Evolutionary conservation across 2,113 vertebrate genomes (phyloP), one percentile per base, ranked within the genome.

Genomic region (Percina caprodes): DNA sequence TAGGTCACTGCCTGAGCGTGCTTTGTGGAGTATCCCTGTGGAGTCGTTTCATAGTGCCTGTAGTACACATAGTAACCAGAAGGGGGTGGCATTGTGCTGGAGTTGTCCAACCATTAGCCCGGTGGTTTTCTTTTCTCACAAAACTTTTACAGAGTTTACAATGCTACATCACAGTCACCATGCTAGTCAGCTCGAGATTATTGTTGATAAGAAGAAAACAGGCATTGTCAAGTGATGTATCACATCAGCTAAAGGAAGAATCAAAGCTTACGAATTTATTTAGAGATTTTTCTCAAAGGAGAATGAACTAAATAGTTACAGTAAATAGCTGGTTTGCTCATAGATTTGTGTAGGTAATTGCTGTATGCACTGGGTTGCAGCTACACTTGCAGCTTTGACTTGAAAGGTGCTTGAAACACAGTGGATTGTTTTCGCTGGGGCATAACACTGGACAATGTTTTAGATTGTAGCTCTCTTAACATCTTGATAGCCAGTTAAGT

Each of bases 31-130:
- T n/a, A 16, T 66, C 60, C 8, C 8, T 45, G 8, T 46, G 35
- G 13, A 23, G 60, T 21, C 13, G 14, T 35, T 35, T 42, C 2
- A n/a, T 1, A 14, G 0, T 3, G 0, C 1, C 7, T 90, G 70
- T 14, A 69, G 30, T 86, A 10, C 69, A 65, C 24, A n/a, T 4
- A 70, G n/a, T 49, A 2, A 66, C 87, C 90, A 90, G 88, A 62
- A 39, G 84, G 49, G 63, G 88, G 79, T 33, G 83, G 66, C 74
- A 23, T 73, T 73, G 79, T n/a, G 42, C 45, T 63, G 67, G 35
- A 63, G 59, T 74, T 78, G 16, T 59, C 14, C 4, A n/a, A 0
- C 1, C 2, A 11, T 18, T 24, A 24, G 12, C 15, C 3, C 26
- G 26, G 19, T 46, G 15, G 13, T 33, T 71, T 59, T 66, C 23